phyloP scores from a whole-genome alignment of 2,113 vertebrate species.

The Phodopus roborovskii region DNA sequence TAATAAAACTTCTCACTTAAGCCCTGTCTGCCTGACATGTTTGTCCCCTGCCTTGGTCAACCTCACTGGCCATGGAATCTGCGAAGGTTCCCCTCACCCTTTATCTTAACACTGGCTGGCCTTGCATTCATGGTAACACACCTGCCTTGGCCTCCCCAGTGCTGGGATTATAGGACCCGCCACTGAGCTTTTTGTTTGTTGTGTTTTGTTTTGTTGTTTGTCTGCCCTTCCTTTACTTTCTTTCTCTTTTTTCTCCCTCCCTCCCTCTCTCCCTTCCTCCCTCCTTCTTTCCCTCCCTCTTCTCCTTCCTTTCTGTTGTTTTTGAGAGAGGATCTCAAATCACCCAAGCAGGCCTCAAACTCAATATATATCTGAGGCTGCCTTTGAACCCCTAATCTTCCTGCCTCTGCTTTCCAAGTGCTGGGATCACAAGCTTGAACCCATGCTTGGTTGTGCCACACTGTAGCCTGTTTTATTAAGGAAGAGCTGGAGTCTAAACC shows the following conservation, averaged over 20 bases:
- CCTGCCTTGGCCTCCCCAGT: too few species aligned
- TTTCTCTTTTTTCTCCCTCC: too few species aligned
- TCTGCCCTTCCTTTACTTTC: too few species aligned
- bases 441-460: too few species aligned
- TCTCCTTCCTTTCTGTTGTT: not conserved
- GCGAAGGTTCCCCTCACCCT: too few species aligned
- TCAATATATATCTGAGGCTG: not conserved
- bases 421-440: not conserved
- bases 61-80: too few species aligned
- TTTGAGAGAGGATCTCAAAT: not conserved
- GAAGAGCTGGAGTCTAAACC: not conserved
- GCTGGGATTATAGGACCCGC: not conserved
- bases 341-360: not conserved
- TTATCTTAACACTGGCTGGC: too few species aligned
- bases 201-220: not conserved
- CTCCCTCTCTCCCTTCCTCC: rapidly evolving
- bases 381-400: not conserved
- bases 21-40: too few species aligned
- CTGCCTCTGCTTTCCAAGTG: not conserved
- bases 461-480: not conserved
- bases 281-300: too few species aligned
- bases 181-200: not conserved
- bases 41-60: too few species aligned
- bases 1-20: too few species aligned
- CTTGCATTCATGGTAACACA: not conserved